Conservation (phyloP, 2,113 vertebrate species). For the Solenodon paradoxus region DNA sequence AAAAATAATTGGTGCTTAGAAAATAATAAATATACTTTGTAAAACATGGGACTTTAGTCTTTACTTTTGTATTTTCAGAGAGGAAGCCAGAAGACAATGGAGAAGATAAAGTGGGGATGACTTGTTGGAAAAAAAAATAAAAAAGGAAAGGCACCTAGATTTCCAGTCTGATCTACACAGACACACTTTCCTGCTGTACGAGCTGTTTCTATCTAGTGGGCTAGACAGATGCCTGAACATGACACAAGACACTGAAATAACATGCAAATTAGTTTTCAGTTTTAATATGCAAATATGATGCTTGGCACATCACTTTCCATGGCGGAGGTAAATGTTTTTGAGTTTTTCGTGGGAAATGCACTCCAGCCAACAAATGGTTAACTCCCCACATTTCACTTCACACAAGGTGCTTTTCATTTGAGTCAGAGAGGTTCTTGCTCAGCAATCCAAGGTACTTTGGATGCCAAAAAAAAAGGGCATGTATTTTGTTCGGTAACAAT, state of each 20-base stretch:
- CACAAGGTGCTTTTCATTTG: conserved; percentile 79
- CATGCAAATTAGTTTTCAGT: conserved; percentile 84
- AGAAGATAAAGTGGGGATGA: background rate
- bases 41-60: background rate
- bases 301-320: conserved; percentile 86
- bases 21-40: background rate
- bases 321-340: conserved; percentile 78
- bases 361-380: conserved; percentile 85
- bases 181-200: conserved; percentile 79
- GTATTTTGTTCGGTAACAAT: conserved; percentile 73
- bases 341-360: conserved; percentile 82
- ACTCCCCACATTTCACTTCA: conserved; percentile 77
- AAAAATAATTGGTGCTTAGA: background rate
- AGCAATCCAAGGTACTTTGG: conserved; percentile 70
- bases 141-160: conserved; percentile 23
- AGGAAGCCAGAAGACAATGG: background rate
- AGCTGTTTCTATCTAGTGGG: conserved; percentile 82
- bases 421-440: conserved; percentile 78
- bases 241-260: conserved; percentile 81
- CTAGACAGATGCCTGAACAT: conserved; percentile 81
- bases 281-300: conserved; percentile 82
- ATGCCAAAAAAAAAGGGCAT: conserved; percentile 75
- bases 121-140: conserved; percentile 4
- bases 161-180: conserved; percentile 56
- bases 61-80: background rate